These are phyloP conservation scores for Ginglymostoma cirratum DNA, from an alignment of 2,113 vertebrate genomes.

Conservation along the genomic window DNA sequence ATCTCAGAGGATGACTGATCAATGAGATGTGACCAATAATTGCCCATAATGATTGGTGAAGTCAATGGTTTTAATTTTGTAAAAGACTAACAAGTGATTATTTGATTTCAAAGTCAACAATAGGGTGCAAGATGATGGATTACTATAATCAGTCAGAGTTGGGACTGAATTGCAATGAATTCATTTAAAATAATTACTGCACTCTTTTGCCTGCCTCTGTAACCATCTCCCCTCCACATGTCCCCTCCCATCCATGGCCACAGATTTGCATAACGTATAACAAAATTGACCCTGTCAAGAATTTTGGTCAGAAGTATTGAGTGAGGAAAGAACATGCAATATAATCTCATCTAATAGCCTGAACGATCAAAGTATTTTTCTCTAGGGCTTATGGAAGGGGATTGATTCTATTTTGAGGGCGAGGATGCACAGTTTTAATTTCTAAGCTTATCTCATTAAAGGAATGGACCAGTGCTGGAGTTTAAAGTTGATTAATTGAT, in stretches of 20 bases:
- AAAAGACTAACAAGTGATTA: constrained; percentile 35
- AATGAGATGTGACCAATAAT: constrained; percentile 35
- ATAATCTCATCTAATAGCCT: constrained; percentile 26
- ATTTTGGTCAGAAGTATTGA: constrained; percentile 15
- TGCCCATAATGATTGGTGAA: constrained; percentile 36
- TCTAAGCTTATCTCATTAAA: constrained; percentile 20
- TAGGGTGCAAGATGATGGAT: constrained; percentile 29
- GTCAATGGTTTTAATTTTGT: constrained; percentile 36
- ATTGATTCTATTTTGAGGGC: constrained; percentile 26
- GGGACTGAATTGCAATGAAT: constrained; percentile 28
- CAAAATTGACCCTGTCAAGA: constrained; percentile 26
- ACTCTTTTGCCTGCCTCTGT: not conserved
- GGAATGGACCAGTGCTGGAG: not conserved
- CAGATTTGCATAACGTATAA: not conserved
- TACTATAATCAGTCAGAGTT: constrained; percentile 26
- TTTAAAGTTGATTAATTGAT: constrained; percentile 24
- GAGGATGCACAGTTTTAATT: not conserved
- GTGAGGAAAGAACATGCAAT: constrained; percentile 14
- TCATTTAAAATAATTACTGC: constrained; percentile 32
- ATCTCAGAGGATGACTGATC: constrained; percentile 27
- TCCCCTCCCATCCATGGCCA: not conserved
- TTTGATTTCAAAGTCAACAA: constrained; percentile 30
- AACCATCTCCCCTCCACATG: not conserved
- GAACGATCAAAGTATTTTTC: constrained; percentile 24
- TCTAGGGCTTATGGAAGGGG: not conserved